Evolutionary conservation across 2,888 invertebrate species (phyloP).

Genomic region (Cerceris ruficornis): DNA sequence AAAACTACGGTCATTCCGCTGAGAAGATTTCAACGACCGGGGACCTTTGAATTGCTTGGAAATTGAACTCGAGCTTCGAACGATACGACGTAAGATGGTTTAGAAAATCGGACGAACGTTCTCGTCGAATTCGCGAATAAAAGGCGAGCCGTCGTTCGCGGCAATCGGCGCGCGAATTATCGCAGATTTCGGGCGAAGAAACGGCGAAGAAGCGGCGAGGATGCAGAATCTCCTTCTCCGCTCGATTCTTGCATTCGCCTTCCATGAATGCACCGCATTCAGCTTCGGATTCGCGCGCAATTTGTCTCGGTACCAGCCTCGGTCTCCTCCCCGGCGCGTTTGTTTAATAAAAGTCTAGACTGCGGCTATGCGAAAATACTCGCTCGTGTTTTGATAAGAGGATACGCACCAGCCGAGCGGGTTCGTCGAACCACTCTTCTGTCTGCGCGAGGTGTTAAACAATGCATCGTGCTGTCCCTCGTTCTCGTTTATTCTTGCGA

Average conservation of each 20-base stretch:
- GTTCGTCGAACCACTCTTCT: constrained; percentile 58
- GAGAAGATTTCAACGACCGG: background rate
- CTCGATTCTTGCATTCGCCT: constrained; percentile 9
- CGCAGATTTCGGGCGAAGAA: constrained; percentile 5
- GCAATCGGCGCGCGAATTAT: no score
- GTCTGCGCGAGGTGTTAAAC: constrained; percentile 39
- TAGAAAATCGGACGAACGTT: no score
- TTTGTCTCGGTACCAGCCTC: background rate
- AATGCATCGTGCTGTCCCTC: constrained; percentile 21
- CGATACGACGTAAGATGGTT: no score
- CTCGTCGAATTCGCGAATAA: no score
- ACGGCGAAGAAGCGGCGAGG: no score
- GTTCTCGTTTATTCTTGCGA: background rate
- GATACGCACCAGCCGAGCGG: constrained; percentile 18
- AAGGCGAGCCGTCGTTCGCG: no score
- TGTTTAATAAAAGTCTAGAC: constrained; percentile 2
- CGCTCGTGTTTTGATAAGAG: constrained; percentile 63
- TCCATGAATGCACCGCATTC: constrained; percentile 28
- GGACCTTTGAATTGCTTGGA: constrained; percentile 9
- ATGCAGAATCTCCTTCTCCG: background rate
- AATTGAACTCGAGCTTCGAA: background rate
- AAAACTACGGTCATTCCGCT: background rate
- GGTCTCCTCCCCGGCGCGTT: constrained; percentile 13
- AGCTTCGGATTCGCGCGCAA: constrained; percentile 14
- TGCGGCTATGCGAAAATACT: constrained; percentile 57